Evolutionary conservation across 2,888 invertebrate species (phyloP), one percentile per base, ranked within the genome.

Genomic region (Nezara viridula): DNA sequence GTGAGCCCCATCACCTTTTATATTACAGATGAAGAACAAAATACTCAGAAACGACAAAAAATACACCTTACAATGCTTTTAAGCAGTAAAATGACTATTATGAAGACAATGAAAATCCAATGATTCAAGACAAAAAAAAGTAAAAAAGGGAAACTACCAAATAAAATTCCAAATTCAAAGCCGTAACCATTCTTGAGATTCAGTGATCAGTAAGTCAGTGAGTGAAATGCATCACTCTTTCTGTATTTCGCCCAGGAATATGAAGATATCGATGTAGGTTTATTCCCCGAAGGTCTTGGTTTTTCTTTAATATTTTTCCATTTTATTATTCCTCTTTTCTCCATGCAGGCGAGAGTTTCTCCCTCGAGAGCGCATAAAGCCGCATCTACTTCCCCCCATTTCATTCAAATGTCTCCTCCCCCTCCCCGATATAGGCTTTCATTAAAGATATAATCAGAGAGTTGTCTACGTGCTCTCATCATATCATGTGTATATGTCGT

Each of bases 301-400:
- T 73, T 66, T 73, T 73, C 66, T 73, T 73, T 73, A 73, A 73
- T 73, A 37, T 73, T 66, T 66, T 73, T 73, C 66, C 66, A 37
- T 32, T 73, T 73, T 73, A 73, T 73, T 73, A 73, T 73, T 14
- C 21, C 37, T 12, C 37, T 60, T 27, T 27, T 9, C 10, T 19
- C 21, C 6, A 24, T 50, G 50, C n/a, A 55, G 55, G 10, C 24
- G 55, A n/a, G 24, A 19, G 6, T 55, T n/a, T 9, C n/a, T 10
- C 55, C n/a, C 55, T n/a, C 2, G 14, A 14, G 27, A 37, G 4
- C 66, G 19, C 66, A 73, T 37, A 73, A 73, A 73, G 66, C 66
- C 66, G 37, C 21, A 37, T 73, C 66, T 1, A 14, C 27, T 32
- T 32, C 14, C 14, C 19, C 27, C 55, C 55, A 24, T 55, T 60